These are phyloP conservation scores for Gymnocephalus cernua DNA, from an alignment of 2,113 vertebrate genomes.

Conservation along the genomic window DNA sequence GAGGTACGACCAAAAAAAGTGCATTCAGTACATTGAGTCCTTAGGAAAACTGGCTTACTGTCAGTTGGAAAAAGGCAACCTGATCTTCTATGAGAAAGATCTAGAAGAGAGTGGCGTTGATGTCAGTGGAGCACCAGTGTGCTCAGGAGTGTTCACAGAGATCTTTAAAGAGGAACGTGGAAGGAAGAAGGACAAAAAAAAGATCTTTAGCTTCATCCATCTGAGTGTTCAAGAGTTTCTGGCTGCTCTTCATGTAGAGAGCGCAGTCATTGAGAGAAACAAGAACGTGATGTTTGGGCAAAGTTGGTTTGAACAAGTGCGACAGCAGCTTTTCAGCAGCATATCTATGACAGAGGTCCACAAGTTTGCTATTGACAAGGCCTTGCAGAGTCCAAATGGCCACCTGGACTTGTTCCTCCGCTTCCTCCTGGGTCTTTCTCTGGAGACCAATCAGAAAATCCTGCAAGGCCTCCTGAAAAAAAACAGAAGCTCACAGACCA, in stretches of 20 bases:
- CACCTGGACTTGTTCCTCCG: slow-evolving; percentile 40
- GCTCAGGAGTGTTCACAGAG: slow-evolving; percentile 45
- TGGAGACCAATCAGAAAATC: slow-evolving; percentile 19
- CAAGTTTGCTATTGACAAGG: slow-evolving; percentile 8
- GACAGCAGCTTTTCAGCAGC: background rate
- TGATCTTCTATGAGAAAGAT: background rate
- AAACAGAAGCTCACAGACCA: no score
- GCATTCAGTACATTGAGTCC: no score
- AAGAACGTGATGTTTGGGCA: background rate
- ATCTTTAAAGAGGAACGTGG: slow-evolving; percentile 37
- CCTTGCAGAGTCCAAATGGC: slow-evolving; percentile 30
- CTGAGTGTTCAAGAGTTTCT: slow-evolving; percentile 45
- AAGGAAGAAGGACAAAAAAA: background rate
- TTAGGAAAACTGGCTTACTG: no score
- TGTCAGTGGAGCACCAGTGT: background rate
- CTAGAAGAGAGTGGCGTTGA: slow-evolving; percentile 20
- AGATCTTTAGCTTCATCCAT: slow-evolving; percentile 27
- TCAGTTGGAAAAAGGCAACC: no score
- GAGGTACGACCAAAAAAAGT: no score
- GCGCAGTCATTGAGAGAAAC: background rate
- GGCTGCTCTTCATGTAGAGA: slow-evolving; percentile 38
- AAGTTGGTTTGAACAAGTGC: no score
- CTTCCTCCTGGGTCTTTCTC: slow-evolving; percentile 31
- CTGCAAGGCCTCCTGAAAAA: no score
- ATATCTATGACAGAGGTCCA: background rate